A percentile compares a stretch with the other conserved stretches of the same genome.
Evolutionary conservation across 2,888 invertebrate genomes (phyloP).

Genomic region (Eumerus sabulonum): DNA sequence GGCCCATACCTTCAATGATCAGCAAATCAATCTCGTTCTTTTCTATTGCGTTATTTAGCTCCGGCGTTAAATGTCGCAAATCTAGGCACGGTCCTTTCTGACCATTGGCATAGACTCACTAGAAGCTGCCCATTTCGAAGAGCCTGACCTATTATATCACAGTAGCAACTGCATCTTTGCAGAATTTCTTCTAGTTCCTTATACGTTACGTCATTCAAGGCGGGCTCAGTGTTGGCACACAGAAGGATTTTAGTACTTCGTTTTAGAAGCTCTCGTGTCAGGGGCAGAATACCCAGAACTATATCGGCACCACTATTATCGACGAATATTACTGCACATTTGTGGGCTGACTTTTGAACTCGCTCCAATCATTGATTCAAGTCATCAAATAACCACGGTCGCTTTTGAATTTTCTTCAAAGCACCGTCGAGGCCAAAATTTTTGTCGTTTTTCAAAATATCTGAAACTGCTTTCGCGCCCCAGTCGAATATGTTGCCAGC

Average conservation of each 20-base stretch:
- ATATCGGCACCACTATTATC: slow-evolving; percentile 98
- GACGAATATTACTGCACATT: slow-evolving; percentile 95
- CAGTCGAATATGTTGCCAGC: slow-evolving; percentile 95
- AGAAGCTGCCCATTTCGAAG: slow-evolving; percentile 83
- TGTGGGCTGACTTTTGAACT: slow-evolving; percentile 85
- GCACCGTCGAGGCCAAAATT: slow-evolving; percentile 91
- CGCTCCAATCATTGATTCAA: slow-evolving; percentile 90
- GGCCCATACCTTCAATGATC: slow-evolving; percentile 97
- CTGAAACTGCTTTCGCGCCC: slow-evolving; percentile 95
- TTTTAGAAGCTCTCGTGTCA: slow-evolving; percentile 89
- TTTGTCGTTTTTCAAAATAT: slow-evolving; percentile 87
- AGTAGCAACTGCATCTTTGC: slow-evolving; percentile 84
- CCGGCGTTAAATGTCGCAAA: slow-evolving; percentile 86
- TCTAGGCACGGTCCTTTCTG: slow-evolving; percentile 97
- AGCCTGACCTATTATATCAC: slow-evolving; percentile 86
- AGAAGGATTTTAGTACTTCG: slow-evolving; percentile 93
- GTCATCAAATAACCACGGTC: slow-evolving; percentile 95
- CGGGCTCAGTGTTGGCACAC: slow-evolving; percentile 95
- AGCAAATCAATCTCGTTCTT: slow-evolving; percentile 91
- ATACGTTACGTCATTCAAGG: slow-evolving; percentile 96
- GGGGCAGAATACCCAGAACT: slow-evolving; percentile 94
- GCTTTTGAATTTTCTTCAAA: slow-evolving; percentile 88
- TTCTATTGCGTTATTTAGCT: slow-evolving; percentile 87
- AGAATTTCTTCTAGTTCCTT: slow-evolving; percentile 89
- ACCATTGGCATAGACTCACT: slow-evolving; percentile 93